Percentiles rank a stretch among this genome's conserved stretches.
Conservation (phyloP, 1,140 invertebrate species). For the Trypoxylus dichotomus region DNA sequence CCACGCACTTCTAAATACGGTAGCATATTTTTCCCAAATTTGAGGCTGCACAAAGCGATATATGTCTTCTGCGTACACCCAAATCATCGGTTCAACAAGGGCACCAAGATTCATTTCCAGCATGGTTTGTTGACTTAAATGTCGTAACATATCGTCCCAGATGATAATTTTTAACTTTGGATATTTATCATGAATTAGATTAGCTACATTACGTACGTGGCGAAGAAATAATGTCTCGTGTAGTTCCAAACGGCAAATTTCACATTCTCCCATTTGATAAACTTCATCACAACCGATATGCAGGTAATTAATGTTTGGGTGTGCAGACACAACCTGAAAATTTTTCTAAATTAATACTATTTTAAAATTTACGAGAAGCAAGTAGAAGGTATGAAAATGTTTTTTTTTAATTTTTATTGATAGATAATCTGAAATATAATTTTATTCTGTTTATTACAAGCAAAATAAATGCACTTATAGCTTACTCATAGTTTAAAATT, state of each 20-base stretch:
- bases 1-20: conserved; percentile 88
- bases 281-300: conserved; percentile 85
- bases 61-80: conserved; percentile 72
- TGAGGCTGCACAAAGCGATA: conserved; percentile 50
- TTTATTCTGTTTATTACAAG: too few species aligned
- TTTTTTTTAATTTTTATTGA: too few species aligned
- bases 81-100: conserved; percentile 85
- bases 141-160: conserved; percentile 94
- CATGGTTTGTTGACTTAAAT: conserved; percentile 68
- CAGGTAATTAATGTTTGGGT: conserved; percentile 53
- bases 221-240: conserved; percentile 68
- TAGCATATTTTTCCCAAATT: conserved; percentile 81
- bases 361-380: too few species aligned
- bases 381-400: too few species aligned
- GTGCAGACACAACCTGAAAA: conserved; percentile 65
- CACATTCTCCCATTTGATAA: conserved; percentile 80
- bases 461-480: too few species aligned
- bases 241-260: conserved; percentile 62
- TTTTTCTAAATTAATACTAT: not conserved
- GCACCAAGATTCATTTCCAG: conserved; percentile 70
- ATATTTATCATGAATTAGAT: conserved; percentile 65
- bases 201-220: conserved; percentile 67
- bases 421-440: too few species aligned
- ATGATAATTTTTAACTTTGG: conserved; percentile 70
- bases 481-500: too few species aligned